Base-by-base conservation (phyloP, 2,113 vertebrate genomes). In the Alexandromys fortis region DNA sequence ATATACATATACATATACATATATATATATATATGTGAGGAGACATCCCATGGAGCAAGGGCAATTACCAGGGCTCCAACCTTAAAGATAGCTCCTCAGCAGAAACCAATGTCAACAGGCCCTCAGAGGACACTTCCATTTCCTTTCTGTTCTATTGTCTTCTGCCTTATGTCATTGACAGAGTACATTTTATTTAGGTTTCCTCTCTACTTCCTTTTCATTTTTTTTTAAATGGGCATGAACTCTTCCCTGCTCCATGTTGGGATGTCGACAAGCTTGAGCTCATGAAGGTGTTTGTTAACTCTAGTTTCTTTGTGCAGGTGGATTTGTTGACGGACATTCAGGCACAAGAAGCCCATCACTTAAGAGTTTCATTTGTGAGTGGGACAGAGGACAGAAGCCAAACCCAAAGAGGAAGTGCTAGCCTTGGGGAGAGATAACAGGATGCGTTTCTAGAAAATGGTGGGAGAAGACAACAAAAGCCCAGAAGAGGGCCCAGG, bases 301-400 rank as follows among this genome's bases (percentile, higher is more conserved):
- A 75, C 19, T 92, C 86, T 96, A 88, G 58, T 42, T 76, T 35
- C 78, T 1, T 68, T 45, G 77, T 79, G 2, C 21, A 72, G 49
- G 45, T 61, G 4, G 28, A 30, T 75, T 61, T 96, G 24, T 19
- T 21, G 63, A 63, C 35, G 4, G n/a, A 49, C 5, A 28, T 24
- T 81, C 28, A 90, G 38, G 47, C 4, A 68, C 6, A 49, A 94
- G 77, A 85, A 90, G 72, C 22, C 42, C 35, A 82, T 70, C 11
- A 13, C 35, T 67, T 47, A 77, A 9, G 45, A 8, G 10, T 30
- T n/a, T 45, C 67, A 14, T 45, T 8, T 47, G 5, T 70, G 9
- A 1, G 21, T 4, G 47, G 55, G 47, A 0, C 30, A 47, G 38
- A 52, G 4, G 0, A 1, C 63, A 4, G 1, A 13, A 30, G 63